Evolutionary conservation across 2,888 invertebrate species (phyloP), one percentile per base, ranked within the genome.

Genomic region (Plutella xylostella): DNA sequence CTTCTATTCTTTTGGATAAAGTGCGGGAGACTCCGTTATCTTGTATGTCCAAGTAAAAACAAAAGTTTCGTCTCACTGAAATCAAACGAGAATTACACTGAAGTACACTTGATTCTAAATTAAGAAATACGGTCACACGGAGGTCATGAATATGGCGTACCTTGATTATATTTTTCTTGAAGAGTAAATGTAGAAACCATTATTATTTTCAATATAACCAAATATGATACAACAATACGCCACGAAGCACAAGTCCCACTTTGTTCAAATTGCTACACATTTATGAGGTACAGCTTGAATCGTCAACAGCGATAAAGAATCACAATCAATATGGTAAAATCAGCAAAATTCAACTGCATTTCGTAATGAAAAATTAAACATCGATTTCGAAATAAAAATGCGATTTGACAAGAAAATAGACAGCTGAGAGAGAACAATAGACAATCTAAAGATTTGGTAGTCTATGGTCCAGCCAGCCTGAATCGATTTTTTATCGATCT

Each of bases 1-100:
- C 86, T 66, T 88, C 89, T 57, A 92, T 88, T 68, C 88, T 88
- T 52, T 85, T 80, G 60, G 91, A 90, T 72, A 92, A 72, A 55
- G 88, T 89, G 60, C 85, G 79, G 50, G 88, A 84, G 45, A 88
- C 72, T 55, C 85, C 86, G 79, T 89, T 87, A 61, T 90, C 91
- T 77, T 90, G 89, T 58, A 92, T 86, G 66, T 92, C 91, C 85
- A 92, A 86, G 72, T 91, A 92, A 80, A 92, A 91, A 66, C 86
- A 88, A 63, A 89, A 89, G 70, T 88, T 87, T 59, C 86, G 86
- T 66, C 91, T 68, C 51, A 79, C 83, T 83, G 78, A 45, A 75
- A 75, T 56, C 51, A 56, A 51, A 53, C 47, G 50, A 55, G 49
- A 53, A 53, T 48, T 57, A 56, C 57, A 60, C 33, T 14, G 3